These are phyloP conservation scores for Parauchenoglanis punctatus DNA, from an alignment of 2,797 vertebrate genomes.

Conservation along the genomic window DNA sequence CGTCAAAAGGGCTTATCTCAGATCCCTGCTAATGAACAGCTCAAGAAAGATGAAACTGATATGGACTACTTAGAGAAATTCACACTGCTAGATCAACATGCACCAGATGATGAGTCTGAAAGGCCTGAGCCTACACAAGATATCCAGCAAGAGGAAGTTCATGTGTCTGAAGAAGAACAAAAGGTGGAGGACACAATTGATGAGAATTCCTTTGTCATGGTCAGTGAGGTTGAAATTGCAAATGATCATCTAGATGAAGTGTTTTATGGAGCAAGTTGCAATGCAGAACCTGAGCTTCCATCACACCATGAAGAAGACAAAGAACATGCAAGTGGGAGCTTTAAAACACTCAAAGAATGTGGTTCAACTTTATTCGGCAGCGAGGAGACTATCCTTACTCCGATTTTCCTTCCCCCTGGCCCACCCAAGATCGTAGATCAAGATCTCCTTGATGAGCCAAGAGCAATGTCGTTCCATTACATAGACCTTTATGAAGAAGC, in stretches of 20 bases:
- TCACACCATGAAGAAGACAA: slow-evolving; percentile 42
- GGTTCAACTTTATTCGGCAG: slow-evolving; percentile 83
- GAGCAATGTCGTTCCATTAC: slow-evolving; percentile 90
- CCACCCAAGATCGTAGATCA: slow-evolving; percentile 83
- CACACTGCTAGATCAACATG: slow-evolving; percentile 84
- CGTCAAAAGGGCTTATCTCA: slow-evolving; percentile 55
- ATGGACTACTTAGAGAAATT: slow-evolving; percentile 95
- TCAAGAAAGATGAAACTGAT: slow-evolving; percentile 68
- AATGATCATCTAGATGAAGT: slow-evolving; percentile 85
- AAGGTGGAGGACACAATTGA: slow-evolving; percentile 46
- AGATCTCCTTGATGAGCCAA: slow-evolving; percentile 87
- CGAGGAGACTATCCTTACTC: slow-evolving; percentile 84
- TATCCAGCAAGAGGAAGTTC: slow-evolving; percentile 53
- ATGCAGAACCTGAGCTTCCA: slow-evolving; percentile 36
- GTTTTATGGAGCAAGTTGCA: slow-evolving; percentile 79
- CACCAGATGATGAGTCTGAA: slow-evolving; percentile 67
- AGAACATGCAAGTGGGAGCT: slow-evolving; percentile 59
- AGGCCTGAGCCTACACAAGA: slow-evolving; percentile 44
- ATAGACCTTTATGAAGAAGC: slow-evolving; percentile 90
- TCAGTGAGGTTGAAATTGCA: slow-evolving; percentile 79
- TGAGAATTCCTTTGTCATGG: slow-evolving; percentile 74
- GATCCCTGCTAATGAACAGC: slow-evolving; percentile 57
- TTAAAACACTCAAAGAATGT: slow-evolving; percentile 69
- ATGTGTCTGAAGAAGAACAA: slow-evolving; percentile 56
- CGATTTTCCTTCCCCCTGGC: slow-evolving; percentile 81